phyloP scores from a whole-genome alignment of 2,113 vertebrate species.

The Chinchilla lanigera region DNA sequence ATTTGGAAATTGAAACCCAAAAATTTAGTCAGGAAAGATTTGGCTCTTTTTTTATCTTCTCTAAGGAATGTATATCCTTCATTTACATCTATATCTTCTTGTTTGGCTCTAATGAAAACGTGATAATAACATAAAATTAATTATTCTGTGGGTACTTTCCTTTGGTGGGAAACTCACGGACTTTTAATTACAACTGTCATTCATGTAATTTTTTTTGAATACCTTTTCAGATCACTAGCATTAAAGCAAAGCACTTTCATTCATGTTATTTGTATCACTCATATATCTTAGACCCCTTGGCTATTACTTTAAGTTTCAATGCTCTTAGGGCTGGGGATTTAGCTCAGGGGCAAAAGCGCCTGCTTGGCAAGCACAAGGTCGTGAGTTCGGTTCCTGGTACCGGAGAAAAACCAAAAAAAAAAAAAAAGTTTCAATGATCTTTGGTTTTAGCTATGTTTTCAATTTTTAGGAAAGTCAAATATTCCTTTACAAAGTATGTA shows the following conservation, averaged over 20 bases:
- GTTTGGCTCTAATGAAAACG: neutral
- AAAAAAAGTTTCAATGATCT: no score
- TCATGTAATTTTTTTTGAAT: neutral
- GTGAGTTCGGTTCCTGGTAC: no score
- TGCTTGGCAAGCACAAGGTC: no score
- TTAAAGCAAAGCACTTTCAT: neutral
- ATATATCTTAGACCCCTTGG: neutral
- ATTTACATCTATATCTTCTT: neutral
- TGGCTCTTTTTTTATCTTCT: neutral
- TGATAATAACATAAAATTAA: neutral
- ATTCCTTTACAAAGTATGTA: neutral
- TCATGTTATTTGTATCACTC: neutral
- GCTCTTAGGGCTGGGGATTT: no score
- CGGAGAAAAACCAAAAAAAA: no score
- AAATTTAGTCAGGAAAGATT: neutral
- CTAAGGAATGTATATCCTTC: neutral
- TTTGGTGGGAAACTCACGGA: neutral
- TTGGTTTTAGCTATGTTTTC: slow-evolving; percentile 2
- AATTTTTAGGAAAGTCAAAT: neutral
- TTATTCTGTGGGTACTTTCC: neutral
- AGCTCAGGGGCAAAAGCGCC: no score
- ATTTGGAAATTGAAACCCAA: neutral
- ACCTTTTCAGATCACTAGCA: neutral
- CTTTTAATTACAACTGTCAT: neutral
- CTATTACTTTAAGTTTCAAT: neutral